These are phyloP conservation scores for Mythimna impura DNA, from an alignment of 2,888 invertebrate genomes.

Conservation along the genomic window DNA sequence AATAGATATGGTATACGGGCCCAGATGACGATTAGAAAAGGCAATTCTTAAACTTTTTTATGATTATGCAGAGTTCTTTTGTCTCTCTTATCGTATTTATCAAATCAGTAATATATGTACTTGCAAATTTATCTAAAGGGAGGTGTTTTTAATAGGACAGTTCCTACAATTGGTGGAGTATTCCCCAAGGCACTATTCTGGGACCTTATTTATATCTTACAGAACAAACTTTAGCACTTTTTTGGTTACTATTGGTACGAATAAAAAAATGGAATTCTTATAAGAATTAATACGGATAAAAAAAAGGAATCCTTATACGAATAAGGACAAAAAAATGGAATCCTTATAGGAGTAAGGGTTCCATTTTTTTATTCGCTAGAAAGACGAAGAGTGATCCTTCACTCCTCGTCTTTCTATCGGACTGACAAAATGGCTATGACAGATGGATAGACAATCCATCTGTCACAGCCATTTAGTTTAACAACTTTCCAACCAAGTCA, in stretches of 20 bases:
- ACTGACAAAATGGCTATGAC: not conserved
- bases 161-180: not conserved
- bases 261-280: no score
- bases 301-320: no score
- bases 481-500: not conserved
- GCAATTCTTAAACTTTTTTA: no score
- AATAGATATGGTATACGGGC: not conserved
- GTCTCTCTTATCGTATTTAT: not conserved
- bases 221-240: not conserved
- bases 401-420: not conserved
- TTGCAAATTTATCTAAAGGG: not conserved
- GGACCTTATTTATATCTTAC: constrained; percentile 3
- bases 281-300: no score
- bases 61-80: no score
- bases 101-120: not conserved
- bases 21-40: no score
- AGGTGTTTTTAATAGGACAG: not conserved
- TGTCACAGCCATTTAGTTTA: not conserved
- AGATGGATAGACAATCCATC: not conserved
- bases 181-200: constrained; percentile 22
- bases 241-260: not conserved
- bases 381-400: no score
- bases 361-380: no score
- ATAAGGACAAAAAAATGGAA: no score
- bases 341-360: no score